These are phyloP conservation scores for Zhengitettix transpicula DNA, from an alignment of 2,888 invertebrate genomes.

Conservation along the genomic window DNA sequence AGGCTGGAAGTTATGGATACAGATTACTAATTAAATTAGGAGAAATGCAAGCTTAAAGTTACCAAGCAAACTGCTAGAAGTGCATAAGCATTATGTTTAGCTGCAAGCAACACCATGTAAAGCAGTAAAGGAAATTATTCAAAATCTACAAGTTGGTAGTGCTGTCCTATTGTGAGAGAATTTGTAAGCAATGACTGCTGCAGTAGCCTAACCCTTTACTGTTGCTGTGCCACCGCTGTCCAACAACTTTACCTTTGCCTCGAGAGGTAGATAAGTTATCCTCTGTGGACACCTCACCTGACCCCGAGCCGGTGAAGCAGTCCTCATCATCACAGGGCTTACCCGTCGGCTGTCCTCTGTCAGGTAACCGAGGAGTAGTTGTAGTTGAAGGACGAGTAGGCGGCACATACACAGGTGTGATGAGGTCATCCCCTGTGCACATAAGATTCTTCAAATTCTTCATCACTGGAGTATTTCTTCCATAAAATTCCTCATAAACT, in stretches of 20 bases:
- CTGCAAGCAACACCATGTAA: too few relatives aligned
- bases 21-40: too few relatives aligned
- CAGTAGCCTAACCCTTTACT: too few relatives aligned
- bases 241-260: conserved; percentile 29
- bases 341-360: conserved; percentile 26
- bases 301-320: conserved; percentile 66
- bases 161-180: too few relatives aligned
- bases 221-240: neutral
- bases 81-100: too few relatives aligned
- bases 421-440: conserved; percentile 52
- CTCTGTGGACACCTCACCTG: conserved; percentile 55
- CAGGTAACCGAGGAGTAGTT: conserved; percentile 17
- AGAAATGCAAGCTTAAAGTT: too few relatives aligned
- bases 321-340: conserved; percentile 61
- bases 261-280: conserved; percentile 31
- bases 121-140: too few relatives aligned
- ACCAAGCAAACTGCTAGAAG: too few relatives aligned
- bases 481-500: conserved; percentile 13
- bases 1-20: too few relatives aligned
- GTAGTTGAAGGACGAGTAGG: conserved; percentile 48
- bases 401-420: conserved; percentile 81
- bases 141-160: too few relatives aligned
- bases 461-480: neutral
- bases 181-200: too few relatives aligned
- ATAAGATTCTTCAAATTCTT: neutral